Base-by-base conservation (phyloP, 2,888 invertebrate genomes). In the Idaea straminata region DNA sequence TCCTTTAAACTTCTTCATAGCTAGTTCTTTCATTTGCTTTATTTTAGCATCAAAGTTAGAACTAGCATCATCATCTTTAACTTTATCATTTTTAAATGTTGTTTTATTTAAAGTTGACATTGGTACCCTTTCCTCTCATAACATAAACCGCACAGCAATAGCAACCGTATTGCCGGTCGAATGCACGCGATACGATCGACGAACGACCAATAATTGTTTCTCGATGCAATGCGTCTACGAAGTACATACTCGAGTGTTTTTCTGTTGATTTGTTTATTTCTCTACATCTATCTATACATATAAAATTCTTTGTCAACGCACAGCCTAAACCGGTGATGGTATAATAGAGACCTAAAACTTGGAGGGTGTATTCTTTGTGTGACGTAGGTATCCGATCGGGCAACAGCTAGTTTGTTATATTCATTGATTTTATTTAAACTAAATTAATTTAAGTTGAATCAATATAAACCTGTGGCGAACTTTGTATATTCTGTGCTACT, bases 1-100 rank as follows among this genome's bases (percentile, higher is more conserved):
- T 47, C 90, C 90, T 76, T 90, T 90, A 65, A 86, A 92, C 72
- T 88, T 90, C 66, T 87, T 88, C 64, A 84, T 66, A 15, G 83
- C 77, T 64, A 76, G 80, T 64, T 87, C 84, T 74, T 89, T 86
- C 65, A 86, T 71, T 68, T 86, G 82, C 66, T 77, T 75, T 58
- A 81, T 71, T 72, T 78, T 77, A 35, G 74, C 69, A 16, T 83
- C 81, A 38, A 81, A 63, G 61, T 73, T 75, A 34, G 66, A 62
- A 62, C 10, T 61, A 36, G 16, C 38, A 64, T 57, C 35, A 13
- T 62, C 5, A 6, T 5, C 47, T 64, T 64, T 61, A 7, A n/a
- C 61, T 60, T 47, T 57, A 16, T 36, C 59, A 10, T 61, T 25
- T 60, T 47, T 59, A 58, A 58, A 47, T 59, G 36, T 47, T 60